Conservation (phyloP, 2,113 vertebrate genomes). For the Trematocara zebra region DNA sequence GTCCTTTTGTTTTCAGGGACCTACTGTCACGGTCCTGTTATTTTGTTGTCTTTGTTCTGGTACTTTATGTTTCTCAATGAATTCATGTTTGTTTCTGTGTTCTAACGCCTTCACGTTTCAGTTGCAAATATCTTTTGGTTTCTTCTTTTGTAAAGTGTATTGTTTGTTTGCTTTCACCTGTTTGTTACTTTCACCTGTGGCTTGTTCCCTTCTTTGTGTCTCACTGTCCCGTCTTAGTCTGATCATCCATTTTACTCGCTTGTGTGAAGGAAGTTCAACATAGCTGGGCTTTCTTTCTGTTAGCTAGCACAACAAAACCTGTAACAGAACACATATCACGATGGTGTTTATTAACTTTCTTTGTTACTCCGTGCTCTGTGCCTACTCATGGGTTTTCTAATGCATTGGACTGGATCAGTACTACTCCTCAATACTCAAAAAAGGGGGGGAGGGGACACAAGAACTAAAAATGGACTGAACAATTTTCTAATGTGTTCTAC, state of each 20-base stretch:
- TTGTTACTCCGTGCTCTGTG: not conserved
- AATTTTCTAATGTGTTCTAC: not conserved
- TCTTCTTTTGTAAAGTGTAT: not conserved
- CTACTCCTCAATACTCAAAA: not conserved
- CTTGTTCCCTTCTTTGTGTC: not conserved
- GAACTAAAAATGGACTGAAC: not conserved
- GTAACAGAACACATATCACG: not conserved
- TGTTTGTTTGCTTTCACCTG: not conserved
- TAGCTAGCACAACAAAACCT: not conserved
- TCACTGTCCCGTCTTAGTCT: not conserved
- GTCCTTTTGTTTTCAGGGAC: not conserved
- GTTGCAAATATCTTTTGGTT: not conserved
- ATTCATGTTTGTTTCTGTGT: not conserved
- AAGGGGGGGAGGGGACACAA: rapidly evolving
- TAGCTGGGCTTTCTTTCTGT: not conserved
- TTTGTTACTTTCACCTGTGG: not conserved
- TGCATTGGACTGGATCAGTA: not conserved
- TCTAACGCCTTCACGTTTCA: not conserved
- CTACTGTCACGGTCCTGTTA: not conserved
- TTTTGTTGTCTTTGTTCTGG: not conserved
- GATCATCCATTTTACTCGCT: not conserved
- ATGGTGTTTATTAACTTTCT: not conserved
- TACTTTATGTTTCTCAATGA: not conserved
- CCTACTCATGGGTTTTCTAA: too few relatives aligned
- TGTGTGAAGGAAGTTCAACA: not conserved